Evolutionary conservation across 2,113 vertebrate species (phyloP), one percentile per base, ranked within the genome.

Genomic region (Oryzias curvinotus): DNA sequence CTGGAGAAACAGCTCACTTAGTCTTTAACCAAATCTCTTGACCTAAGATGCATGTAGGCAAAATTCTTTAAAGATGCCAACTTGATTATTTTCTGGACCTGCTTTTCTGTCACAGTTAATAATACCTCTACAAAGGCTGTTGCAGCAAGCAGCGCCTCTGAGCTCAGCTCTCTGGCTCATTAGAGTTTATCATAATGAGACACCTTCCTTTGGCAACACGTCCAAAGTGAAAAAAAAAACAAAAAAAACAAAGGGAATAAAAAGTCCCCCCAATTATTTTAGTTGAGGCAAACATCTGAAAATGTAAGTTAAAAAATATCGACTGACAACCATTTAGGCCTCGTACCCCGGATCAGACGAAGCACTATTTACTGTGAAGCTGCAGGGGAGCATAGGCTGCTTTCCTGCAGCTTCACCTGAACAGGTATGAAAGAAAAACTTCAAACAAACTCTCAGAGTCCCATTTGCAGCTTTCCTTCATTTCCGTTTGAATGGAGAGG

Each of bases 131-230:
- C 18, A 59, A 36, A 44, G 23, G 56, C 50, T 45, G 17, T 3
- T 42, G 57, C n/a, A 25, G 57, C 65, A 48, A 23, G 52, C 55
- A 30, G 18, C 50, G 56, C 46, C 59, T 65, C 73, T 46, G 50
- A 63, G 74, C 56, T 53, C 45, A 42, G 48, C 53, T 70, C 48
- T 70, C 45, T 69, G 64, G 50, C 78, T 84, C 82, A 85, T 87
- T 87, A 86, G 64, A 80, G 69, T 55, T 71, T 66, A 78, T 75
- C 57, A 82, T 75, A 85, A 87, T 75, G 67, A 86, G 80, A 74
- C 21, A 14, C 30, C 65, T 77, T 73, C 75, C 77, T 74, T 50
- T 49, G 71, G 73, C 80, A 59, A 14, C 57, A 57, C 71, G 61
- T 60, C 65, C 18, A n/a, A 68, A 16, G 65, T 77, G 43, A 48